Evolutionary conservation across 2,113 vertebrate species (phyloP).

Genomic region (Uropsilus gracilis): DNA sequence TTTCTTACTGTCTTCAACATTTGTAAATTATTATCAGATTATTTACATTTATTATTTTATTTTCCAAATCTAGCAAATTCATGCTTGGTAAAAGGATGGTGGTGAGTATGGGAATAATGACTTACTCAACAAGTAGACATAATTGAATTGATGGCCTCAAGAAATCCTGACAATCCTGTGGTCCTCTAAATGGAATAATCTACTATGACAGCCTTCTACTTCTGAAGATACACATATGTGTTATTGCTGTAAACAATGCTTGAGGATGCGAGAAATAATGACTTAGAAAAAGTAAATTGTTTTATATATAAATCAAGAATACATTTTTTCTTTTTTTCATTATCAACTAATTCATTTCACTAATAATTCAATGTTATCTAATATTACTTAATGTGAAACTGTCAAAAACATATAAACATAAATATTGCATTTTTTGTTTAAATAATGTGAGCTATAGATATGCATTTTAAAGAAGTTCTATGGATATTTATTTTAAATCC

Average conservation of each 20-base stretch:
- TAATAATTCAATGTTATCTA: neutral
- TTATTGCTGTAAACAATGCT: constrained; percentile 35
- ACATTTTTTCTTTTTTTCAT: neutral
- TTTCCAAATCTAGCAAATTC: constrained; percentile 37
- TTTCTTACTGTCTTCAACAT: no score
- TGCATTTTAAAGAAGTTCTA: constrained; percentile 3
- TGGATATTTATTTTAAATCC: constrained; percentile 25
- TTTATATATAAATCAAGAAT: neutral
- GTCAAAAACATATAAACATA: neutral
- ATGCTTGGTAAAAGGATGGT: constrained; percentile 3
- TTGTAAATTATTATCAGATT: neutral
- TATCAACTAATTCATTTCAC: neutral
- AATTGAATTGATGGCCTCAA: constrained; percentile 48
- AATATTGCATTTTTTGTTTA: constrained; percentile 37
- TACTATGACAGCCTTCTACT: neutral
- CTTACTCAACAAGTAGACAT: neutral
- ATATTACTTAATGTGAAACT: neutral
- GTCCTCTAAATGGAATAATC: neutral
- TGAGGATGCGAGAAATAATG: constrained; percentile 60
- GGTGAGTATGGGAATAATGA: neutral
- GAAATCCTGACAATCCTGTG: neutral
- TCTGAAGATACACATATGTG: neutral
- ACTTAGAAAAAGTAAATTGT: neutral
- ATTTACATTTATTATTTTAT: neutral
- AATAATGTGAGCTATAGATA: neutral